Conservation (phyloP, 1,140 invertebrate species). For the Brachionus angularis region DNA sequence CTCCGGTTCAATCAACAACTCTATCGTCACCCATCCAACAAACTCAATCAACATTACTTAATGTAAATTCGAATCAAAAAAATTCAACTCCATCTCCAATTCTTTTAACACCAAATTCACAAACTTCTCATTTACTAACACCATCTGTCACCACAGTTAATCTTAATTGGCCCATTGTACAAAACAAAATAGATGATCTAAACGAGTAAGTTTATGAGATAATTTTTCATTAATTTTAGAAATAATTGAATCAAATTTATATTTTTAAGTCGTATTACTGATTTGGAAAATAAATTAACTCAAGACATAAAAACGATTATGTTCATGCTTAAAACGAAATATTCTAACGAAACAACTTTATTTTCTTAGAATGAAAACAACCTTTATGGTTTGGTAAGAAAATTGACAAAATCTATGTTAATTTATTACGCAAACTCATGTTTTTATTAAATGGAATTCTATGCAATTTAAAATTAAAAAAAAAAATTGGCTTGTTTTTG, state of each 20-base stretch:
- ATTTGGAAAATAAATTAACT: conserved; percentile 41
- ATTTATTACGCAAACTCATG: conserved; percentile 20
- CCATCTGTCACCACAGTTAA: background rate
- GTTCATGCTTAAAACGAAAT: conserved; percentile 41
- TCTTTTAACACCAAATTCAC: too few species aligned
- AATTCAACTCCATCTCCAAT: too few species aligned
- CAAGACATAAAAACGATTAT: conserved; percentile 42
- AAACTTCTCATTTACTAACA: too few species aligned
- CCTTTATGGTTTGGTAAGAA: background rate
- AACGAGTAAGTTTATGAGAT: conserved; percentile 42
- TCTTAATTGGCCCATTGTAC: conserved; percentile 37
- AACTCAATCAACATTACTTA: too few species aligned
- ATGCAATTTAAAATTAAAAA: conserved; percentile 29
- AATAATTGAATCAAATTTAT: background rate
- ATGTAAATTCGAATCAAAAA: too few species aligned
- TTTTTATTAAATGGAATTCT: conserved; percentile 9
- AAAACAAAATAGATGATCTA: conserved; percentile 29
- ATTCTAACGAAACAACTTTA: conserved; percentile 39
- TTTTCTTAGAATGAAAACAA: conserved; percentile 8
- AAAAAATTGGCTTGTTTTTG: background rate
- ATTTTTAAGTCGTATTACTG: conserved; percentile 34
- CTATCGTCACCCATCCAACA: too few species aligned
- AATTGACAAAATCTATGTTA: conserved; percentile 7
- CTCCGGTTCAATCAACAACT: too few species aligned
- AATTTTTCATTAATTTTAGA: background rate